Conservation (phyloP, 2,797 vertebrate species). For the Ceyx erithaca region DNA sequence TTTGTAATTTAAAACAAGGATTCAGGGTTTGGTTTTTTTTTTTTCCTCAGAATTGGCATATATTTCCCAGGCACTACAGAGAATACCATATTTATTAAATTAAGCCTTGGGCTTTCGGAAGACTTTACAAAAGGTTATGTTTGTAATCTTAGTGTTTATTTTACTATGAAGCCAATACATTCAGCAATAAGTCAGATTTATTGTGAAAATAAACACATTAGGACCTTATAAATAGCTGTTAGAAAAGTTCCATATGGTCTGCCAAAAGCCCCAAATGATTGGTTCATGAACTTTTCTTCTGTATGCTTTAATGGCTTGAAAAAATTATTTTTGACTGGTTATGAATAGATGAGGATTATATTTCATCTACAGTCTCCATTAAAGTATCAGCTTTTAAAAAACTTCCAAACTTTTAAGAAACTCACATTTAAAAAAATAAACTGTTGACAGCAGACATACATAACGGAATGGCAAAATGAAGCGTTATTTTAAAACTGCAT, state of each 20-base stretch:
- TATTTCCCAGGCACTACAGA: conserved; percentile 43
- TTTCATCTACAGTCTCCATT: conserved; percentile 61
- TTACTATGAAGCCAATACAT: conserved; percentile 74
- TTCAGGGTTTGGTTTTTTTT: not conserved
- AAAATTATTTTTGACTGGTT: conserved; percentile 64
- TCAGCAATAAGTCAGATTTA: conserved; percentile 74
- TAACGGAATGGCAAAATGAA: not conserved
- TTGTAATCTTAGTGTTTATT: conserved; percentile 75
- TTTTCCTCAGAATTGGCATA: not conserved
- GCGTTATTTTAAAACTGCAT: conserved; percentile 48
- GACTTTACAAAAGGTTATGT: conserved; percentile 66
- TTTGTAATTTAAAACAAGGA: conserved; percentile 5
- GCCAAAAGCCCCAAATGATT: conserved; percentile 72
- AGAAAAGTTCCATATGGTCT: conserved; percentile 71
- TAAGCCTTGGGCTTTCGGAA: conserved; percentile 49
- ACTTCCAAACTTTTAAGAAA: conserved; percentile 59
- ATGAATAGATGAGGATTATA: conserved; percentile 70
- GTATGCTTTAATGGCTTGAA: conserved; percentile 54
- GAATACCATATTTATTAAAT: conserved; percentile 66
- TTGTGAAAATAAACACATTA: conserved; percentile 77
- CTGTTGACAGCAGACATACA: conserved; percentile 48
- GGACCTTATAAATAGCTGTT: conserved; percentile 71
- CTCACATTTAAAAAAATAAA: conserved; percentile 46
- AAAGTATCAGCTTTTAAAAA: conserved; percentile 58
- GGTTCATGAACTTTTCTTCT: conserved; percentile 73